A percentile compares a stretch with the other conserved stretches of the same genome.
phyloP scores from a whole-genome alignment of 2,888 invertebrate species.

The Sericinus montela region DNA sequence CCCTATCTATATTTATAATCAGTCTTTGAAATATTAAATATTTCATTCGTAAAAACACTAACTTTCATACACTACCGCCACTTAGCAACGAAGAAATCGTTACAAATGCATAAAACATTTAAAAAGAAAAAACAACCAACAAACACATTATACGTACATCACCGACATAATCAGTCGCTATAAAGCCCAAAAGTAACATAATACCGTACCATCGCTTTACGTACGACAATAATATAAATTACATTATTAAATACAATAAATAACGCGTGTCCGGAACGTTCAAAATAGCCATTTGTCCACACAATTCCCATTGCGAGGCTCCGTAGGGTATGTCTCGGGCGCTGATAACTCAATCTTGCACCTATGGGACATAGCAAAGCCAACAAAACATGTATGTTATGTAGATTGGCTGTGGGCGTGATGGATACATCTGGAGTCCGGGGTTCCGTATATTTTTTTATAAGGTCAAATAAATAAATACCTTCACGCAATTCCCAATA shows the following conservation, averaged over 20 bases:
- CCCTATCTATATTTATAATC: too few species aligned
- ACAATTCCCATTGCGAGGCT: conserved; percentile 20
- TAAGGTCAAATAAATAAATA: too few species aligned
- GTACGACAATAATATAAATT: conserved; percentile 42
- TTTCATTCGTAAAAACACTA: too few species aligned
- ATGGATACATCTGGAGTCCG: not conserved
- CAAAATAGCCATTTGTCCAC: conserved; percentile 30
- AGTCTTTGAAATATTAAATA: too few species aligned
- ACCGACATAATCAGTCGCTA: not conserved
- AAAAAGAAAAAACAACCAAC: too few species aligned
- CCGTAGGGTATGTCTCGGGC: conserved; percentile 19
- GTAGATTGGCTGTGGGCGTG: conserved; percentile 5
- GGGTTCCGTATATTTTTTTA: conserved; percentile 8
- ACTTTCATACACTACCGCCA: too few species aligned
- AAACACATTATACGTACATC: too few species aligned
- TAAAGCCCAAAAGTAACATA: conserved; percentile 25
- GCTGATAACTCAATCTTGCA: conserved; percentile 41
- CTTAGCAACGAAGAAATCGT: too few species aligned
- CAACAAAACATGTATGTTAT: conserved; percentile 22
- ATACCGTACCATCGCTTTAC: conserved; percentile 22
- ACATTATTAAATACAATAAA: conserved; percentile 39
- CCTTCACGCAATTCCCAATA: too few species aligned
- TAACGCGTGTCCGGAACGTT: conserved; percentile 30
- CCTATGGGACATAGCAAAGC: conserved; percentile 15
- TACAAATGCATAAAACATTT: too few species aligned